phyloP scores from a whole-genome alignment of 2,113 vertebrate genomes.

The Collichthys lucidus region DNA sequence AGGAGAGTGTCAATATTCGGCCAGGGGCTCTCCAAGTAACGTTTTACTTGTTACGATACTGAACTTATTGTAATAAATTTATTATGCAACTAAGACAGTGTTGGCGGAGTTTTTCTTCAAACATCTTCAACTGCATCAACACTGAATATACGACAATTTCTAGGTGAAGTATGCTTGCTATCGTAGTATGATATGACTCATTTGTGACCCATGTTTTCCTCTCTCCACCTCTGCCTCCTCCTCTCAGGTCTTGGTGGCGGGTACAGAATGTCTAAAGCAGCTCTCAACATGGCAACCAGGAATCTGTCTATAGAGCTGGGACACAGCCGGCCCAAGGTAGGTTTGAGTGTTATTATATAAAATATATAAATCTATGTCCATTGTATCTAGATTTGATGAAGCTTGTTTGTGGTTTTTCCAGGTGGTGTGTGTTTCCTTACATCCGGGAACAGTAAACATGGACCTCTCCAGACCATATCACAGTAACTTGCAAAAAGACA shows the following conservation, averaged over 20 bases:
- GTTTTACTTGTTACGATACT: no score
- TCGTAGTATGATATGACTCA: not conserved
- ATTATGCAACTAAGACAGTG: no score
- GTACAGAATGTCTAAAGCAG: slow-evolving; percentile 82
- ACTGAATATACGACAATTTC: no score
- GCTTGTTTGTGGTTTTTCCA: slow-evolving; percentile 16
- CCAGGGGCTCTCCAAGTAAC: no score
- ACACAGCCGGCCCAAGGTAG: slow-evolving; percentile 69
- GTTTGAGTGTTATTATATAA: not conserved
- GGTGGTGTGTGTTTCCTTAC: slow-evolving; percentile 82
- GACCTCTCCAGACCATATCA: slow-evolving; percentile 81
- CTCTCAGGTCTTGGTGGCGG: slow-evolving; percentile 78
- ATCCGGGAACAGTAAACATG: slow-evolving; percentile 77
- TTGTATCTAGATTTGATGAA: not conserved
- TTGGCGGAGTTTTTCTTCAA: no score
- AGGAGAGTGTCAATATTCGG: no score
- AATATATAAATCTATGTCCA: not conserved
- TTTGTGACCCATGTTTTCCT: not conserved
- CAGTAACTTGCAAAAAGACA: slow-evolving; percentile 75
- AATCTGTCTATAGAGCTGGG: slow-evolving; percentile 82
- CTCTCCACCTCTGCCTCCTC: not conserved
- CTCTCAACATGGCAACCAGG: slow-evolving; percentile 82
- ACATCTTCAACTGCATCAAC: no score
- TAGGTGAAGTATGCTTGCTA: not conserved
- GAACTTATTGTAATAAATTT: no score